These are phyloP conservation scores for Pogonophryne albipinna DNA, from an alignment of 2,797 vertebrate genomes.

Conservation along the genomic window DNA sequence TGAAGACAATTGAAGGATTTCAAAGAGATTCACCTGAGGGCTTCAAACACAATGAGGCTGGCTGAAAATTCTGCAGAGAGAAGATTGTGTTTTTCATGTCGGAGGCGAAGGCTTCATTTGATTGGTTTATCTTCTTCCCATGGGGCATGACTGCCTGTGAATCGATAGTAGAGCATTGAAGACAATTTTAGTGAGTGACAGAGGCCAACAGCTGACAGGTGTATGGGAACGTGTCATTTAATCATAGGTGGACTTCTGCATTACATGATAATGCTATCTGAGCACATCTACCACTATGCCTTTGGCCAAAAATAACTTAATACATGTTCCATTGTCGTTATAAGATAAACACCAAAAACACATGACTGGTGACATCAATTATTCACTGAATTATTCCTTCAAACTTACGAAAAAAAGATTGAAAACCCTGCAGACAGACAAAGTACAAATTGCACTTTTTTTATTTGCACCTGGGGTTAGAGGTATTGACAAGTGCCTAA, in stretches of 20 bases:
- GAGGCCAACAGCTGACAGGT: conserved; percentile 34
- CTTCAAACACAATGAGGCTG: conserved; percentile 14
- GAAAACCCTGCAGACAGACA: conserved; percentile 31
- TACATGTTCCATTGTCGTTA: conserved; percentile 15
- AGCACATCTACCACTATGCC: not conserved
- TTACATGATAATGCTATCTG: conserved; percentile 21
- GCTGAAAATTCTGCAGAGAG: conserved; percentile 11
- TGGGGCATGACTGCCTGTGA: conserved; percentile 41
- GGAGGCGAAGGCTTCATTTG: conserved; percentile 45
- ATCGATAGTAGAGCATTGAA: conserved; percentile 63
- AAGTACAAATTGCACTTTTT: conserved; percentile 29
- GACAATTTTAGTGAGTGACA: conserved; percentile 57
- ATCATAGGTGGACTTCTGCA: conserved; percentile 31
- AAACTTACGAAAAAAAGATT: conserved; percentile 21
- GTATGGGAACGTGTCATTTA: conserved; percentile 58
- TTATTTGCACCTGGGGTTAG: too few relatives aligned
- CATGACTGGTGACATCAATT: conserved; percentile 11
- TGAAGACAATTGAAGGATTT: conserved; percentile 42
- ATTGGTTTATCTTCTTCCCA: conserved; percentile 61
- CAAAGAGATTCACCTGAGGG: conserved; percentile 35
- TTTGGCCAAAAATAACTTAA: not conserved
- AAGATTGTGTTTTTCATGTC: conserved; percentile 57
- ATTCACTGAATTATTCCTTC: conserved; percentile 27
- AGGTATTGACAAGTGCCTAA: too few relatives aligned
- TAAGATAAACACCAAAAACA: conserved; percentile 10